Evolutionary conservation across 2,113 vertebrate species (phyloP).

Genomic region (Ophthalmolycus amberensis): DNA sequence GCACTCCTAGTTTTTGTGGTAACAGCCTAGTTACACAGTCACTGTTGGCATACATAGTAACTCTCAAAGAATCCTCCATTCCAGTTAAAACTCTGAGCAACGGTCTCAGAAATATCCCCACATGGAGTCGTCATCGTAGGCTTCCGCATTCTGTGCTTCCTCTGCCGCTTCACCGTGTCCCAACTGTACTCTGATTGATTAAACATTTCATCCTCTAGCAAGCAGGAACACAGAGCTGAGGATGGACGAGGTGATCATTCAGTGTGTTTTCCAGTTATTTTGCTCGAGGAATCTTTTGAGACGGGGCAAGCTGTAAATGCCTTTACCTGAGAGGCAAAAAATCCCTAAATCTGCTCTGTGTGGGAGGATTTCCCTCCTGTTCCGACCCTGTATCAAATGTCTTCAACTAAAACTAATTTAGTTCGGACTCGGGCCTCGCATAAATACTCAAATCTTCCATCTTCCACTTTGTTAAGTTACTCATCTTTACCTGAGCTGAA

Average conservation of each 20-base stretch:
- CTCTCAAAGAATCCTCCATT: not conserved
- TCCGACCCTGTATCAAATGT: not conserved
- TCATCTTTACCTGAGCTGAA: not conserved
- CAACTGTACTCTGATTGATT: not conserved
- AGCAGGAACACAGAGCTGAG: not conserved
- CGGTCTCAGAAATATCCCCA: not conserved
- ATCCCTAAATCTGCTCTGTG: not conserved
- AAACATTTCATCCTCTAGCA: not conserved
- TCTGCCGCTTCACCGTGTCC: too few relatives aligned
- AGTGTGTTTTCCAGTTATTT: not conserved
- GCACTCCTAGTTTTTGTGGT: not conserved
- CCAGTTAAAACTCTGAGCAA: not conserved
- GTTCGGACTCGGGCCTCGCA: conserved; percentile 5
- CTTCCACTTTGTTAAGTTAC: conserved; percentile 15
- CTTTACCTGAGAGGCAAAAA: not conserved
- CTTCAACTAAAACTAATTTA: not conserved
- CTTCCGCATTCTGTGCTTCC: too few relatives aligned
- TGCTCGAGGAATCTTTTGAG: not conserved
- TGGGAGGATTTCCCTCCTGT: not conserved
- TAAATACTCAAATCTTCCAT: conserved; percentile 46
- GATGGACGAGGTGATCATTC: not conserved
- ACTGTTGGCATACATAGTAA: not conserved
- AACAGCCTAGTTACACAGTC: not conserved
- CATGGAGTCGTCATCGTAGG: too few relatives aligned
- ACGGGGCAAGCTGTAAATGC: not conserved